A percentile compares a stretch with the other conserved stretches of the same genome.
Evolutionary conservation across 1,140 invertebrate genomes (phyloP).

Genomic region (Gerris buenoi): DNA sequence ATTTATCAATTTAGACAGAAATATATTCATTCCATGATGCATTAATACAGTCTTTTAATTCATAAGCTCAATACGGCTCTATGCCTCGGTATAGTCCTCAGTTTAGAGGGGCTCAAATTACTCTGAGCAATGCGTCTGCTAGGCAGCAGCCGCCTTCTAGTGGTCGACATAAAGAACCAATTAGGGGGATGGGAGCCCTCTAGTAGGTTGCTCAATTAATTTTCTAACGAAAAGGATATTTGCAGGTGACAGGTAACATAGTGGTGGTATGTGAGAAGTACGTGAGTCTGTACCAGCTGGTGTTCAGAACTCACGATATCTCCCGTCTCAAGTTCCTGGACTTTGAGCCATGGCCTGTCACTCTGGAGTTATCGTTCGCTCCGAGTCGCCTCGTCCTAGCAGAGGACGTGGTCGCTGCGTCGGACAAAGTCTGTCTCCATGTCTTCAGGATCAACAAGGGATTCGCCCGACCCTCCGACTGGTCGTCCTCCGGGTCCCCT

Average conservation of each 20-base stretch:
- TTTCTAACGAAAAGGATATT: too few species aligned
- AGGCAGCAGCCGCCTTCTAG: too few species aligned
- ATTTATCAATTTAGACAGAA: background rate
- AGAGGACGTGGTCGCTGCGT: slow-evolving; percentile 42
- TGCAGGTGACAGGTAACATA: slow-evolving; percentile 41
- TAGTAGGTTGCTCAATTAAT: too few species aligned
- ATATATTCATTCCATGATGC: background rate
- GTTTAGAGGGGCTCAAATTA: too few species aligned
- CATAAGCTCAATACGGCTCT: too few species aligned
- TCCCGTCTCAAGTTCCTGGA: slow-evolving; percentile 47
- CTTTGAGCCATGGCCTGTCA: slow-evolving; percentile 39
- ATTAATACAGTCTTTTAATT: background rate
- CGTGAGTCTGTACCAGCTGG: slow-evolving; percentile 41
- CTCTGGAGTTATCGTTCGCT: slow-evolving; percentile 35
- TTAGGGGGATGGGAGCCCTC: too few species aligned
- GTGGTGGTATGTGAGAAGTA: slow-evolving; percentile 36
- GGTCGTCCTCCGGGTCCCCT: slow-evolving; percentile 6
- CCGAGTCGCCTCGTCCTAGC: slow-evolving; percentile 35
- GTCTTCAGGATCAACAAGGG: slow-evolving; percentile 29
- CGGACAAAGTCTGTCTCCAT: slow-evolving; percentile 31
- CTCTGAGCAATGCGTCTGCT: too few species aligned
- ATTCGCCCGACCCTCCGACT: slow-evolving; percentile 14
- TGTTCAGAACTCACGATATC: slow-evolving; percentile 42
- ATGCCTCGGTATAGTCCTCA: too few species aligned
- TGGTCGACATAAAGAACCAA: too few species aligned